A percentile compares a stretch with the other conserved stretches of the same genome.
phyloP scores from a whole-genome alignment of 2,113 vertebrate species.

The Albula glossodonta region DNA sequence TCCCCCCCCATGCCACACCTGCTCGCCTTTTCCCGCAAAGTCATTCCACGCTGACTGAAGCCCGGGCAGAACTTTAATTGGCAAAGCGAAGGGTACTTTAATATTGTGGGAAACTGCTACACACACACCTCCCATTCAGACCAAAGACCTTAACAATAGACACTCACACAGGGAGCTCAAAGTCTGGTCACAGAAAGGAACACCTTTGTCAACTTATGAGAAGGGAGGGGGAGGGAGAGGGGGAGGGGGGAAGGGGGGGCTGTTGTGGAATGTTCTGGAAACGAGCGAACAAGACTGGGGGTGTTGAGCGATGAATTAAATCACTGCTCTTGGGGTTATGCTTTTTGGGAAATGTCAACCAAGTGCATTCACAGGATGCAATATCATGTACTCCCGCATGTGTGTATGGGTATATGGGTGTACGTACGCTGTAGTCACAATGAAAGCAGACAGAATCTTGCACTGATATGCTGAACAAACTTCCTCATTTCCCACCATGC shows the following conservation, averaged over 20 bases:
- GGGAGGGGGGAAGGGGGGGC: not conserved
- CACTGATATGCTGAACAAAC: not conserved
- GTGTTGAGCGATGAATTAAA: slow-evolving; percentile 27
- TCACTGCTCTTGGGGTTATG: slow-evolving; percentile 5
- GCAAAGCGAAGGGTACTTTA: slow-evolving; percentile 66
- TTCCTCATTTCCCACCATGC: not conserved
- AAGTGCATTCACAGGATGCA: not conserved
- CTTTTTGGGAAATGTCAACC: not conserved
- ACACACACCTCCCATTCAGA: slow-evolving; percentile 69
- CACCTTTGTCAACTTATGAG: slow-evolving; percentile 54
- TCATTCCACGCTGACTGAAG: slow-evolving; percentile 54
- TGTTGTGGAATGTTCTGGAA: not conserved
- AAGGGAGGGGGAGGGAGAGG: slow-evolving; percentile 15
- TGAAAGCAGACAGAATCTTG: not conserved
- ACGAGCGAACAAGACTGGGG: not conserved
- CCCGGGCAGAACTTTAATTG: slow-evolving; percentile 51
- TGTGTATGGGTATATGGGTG: not conserved
- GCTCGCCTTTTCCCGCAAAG: slow-evolving; percentile 4
- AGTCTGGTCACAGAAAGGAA: slow-evolving; percentile 44
- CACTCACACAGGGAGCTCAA: slow-evolving; percentile 58
- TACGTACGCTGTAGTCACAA: not conserved
- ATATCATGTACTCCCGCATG: not conserved
- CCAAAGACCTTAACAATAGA: slow-evolving; percentile 45
- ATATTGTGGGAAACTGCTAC: slow-evolving; percentile 69
- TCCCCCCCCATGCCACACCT: not conserved